Conservation (phyloP, 2,888 invertebrate genomes). For the Creontiades dilutus region DNA sequence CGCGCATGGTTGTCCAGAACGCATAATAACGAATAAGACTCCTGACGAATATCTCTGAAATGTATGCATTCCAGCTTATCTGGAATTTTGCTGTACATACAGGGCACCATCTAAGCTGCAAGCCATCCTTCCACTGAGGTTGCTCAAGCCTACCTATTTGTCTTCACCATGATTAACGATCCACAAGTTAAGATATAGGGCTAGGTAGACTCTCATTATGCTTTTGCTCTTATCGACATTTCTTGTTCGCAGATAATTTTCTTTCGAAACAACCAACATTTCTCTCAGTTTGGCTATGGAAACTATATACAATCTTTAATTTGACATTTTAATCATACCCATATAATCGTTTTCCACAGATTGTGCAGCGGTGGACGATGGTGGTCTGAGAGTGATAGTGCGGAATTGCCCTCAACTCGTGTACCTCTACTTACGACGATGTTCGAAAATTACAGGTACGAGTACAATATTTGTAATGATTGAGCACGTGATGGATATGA, state of each 20-base stretch:
- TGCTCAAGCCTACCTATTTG: too few relatives aligned
- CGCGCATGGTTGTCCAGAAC: neutral
- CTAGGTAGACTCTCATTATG: too few relatives aligned
- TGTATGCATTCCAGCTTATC: neutral
- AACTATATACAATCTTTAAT: too few relatives aligned
- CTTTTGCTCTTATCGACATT: too few relatives aligned
- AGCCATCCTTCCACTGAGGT: neutral
- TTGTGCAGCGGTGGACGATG: slow-evolving; percentile 90
- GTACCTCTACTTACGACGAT: slow-evolving; percentile 92
- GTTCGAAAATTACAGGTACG: slow-evolving; percentile 87
- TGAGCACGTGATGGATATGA: too few relatives aligned
- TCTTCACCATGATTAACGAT: too few relatives aligned
- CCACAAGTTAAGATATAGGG: too few relatives aligned
- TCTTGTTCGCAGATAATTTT: too few relatives aligned
- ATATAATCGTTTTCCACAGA: slow-evolving; percentile 79
- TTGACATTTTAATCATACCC: too few relatives aligned
- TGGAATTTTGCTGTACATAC: neutral
- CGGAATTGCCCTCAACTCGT: slow-evolving; percentile 92
- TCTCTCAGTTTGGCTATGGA: too few relatives aligned
- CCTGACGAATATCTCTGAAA: neutral
- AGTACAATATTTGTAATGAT: too few relatives aligned
- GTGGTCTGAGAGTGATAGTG: slow-evolving; percentile 89
- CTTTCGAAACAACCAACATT: too few relatives aligned
- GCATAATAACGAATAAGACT: neutral
- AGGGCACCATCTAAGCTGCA: neutral